Base-by-base conservation (phyloP, 2,113 vertebrate species). In the Rhinogobius similis region DNA sequence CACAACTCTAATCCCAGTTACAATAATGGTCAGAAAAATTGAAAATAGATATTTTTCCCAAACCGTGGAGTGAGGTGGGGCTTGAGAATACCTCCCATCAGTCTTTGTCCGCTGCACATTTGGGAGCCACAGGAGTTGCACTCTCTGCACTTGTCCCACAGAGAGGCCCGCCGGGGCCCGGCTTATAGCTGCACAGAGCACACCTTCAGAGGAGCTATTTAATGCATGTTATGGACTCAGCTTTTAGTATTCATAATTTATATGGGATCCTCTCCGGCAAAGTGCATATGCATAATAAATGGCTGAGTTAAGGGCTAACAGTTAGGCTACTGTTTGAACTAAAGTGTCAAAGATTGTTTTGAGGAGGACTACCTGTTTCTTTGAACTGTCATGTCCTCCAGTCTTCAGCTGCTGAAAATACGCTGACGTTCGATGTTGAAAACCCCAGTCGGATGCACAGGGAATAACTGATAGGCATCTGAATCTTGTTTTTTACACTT, bases 241-340 rank as follows among this genome's bases (percentile, higher is more conserved):
- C 92, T 92, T 93, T 93, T 91, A 92, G 90, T 92, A 92, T 94
- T 92, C 87, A 94, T 93, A 91, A 93, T 94, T 94, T 81, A 94
- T 90, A 89, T 64, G 66, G 78, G 71, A 89, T 87, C 86, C 92
- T 92, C 85, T 92, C 81, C 85, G 71, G 88, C 75, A 89, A 90
- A 93, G 90, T 91, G 91, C 87, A 89, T 85, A 91, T 93, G 76
- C 88, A 93, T 94, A 92, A 93, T 94, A 77, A 87, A 94, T 92
- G 89, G 52, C 44, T 63, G 87, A 88, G 89, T 90, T 89, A 92
- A 91, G 87, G 86, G 83, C 88, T 84, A 89, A 84, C 90, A 81
- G 90, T 91, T 90, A 68, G 85, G 72, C 82, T 79, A 72, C 81
- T 58, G 84, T 89, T 82, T 74, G 80, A 84, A 86, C 75, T 84